Base-by-base conservation (phyloP, 2,888 invertebrate species). In the Ptychoptera contaminata region DNA sequence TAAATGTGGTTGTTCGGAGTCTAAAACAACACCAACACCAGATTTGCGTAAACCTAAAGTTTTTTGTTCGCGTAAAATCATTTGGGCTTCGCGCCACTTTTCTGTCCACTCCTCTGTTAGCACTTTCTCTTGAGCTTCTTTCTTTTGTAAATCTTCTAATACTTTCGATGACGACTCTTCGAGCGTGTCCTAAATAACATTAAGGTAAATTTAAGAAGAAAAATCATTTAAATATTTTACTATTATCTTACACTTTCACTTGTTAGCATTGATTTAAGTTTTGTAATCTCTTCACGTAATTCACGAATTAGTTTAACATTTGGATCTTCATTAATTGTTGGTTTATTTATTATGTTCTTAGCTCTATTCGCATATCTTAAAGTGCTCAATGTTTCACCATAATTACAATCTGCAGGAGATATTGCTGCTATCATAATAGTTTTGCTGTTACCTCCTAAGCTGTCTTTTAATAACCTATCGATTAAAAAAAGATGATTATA, bases 21-120 rank as follows among this genome's bases (percentile, higher is more conserved):
- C 88, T 41, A 90, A 67, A 2, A 90, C 86, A 0, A 91, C 88
- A 1, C 92, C 92, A 1, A 84, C 76, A 0, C 87, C 87, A 37
- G 88, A 83, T 66, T 90, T 91, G 37, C 91, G 69, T 46, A 92
- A 67, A 0, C 88, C 91, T 23, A 90, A 67, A 5, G 88, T 85
- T 58, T 83, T 80, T 63, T 91, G 88, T 58, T 92, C 91, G 58
- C 87, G 80, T 32, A 88, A 66, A 53, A 90, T 90, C 53, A 82
- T 81, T 59, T 90, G 88, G 1, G 90, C 87, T 58, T 86, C 86
- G 42, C 85, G 74, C 92, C 92, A 92, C 60, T 91, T 91, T 60
- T 90, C 87, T 10, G 86, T 81, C 91, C 91, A 92, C 58, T 87
- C 85, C 65, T 90, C 88, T 0, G 90, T 91, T 47, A 92, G 71